These are phyloP conservation scores for Carapus acus DNA, from an alignment of 2,797 vertebrate species.

Conservation along the genomic window DNA sequence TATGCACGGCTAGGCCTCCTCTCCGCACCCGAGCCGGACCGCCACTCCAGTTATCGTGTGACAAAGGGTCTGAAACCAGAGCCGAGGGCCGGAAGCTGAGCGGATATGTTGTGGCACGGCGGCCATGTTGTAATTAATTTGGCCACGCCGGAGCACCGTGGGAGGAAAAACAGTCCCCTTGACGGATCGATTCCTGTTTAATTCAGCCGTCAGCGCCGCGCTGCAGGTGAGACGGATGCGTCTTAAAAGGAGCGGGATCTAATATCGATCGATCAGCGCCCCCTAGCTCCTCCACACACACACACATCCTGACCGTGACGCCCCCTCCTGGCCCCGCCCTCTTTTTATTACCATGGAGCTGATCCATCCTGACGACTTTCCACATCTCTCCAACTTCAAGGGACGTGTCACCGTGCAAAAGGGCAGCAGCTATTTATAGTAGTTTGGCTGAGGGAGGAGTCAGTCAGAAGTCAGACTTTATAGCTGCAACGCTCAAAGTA, in stretches of 20 bases:
- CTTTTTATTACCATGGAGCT: conserved; percentile 25
- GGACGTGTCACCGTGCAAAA: conserved; percentile 58
- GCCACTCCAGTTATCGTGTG: conserved; percentile 41
- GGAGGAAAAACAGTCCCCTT: conserved; percentile 16
- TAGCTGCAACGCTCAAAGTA: conserved; percentile 34
- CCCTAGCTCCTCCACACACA: no score
- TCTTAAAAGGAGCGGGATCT: conserved; percentile 18
- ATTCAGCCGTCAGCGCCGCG: neutral
- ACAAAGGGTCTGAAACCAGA: conserved; percentile 44
- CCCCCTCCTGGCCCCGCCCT: no score
- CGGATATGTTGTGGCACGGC: conserved; percentile 16
- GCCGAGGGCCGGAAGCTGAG: conserved; percentile 13
- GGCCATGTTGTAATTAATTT: conserved; percentile 25
- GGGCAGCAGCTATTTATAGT: conserved; percentile 62
- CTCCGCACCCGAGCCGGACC: conserved; percentile 35
- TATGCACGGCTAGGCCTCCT: no score
- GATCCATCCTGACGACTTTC: conserved; percentile 36
- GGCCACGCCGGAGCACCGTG: conserved; percentile 6
- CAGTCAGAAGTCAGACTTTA: conserved; percentile 48
- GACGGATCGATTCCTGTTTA: conserved; percentile 28
- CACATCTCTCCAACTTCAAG: conserved; percentile 19
- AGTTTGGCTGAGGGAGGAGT: conserved; percentile 47
- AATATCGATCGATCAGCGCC: conserved; percentile 34
- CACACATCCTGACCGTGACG: no score
- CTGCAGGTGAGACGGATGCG: conserved; percentile 36